Base-by-base conservation (phyloP, 2,113 vertebrate genomes). In the Nymphicus hollandicus region DNA sequence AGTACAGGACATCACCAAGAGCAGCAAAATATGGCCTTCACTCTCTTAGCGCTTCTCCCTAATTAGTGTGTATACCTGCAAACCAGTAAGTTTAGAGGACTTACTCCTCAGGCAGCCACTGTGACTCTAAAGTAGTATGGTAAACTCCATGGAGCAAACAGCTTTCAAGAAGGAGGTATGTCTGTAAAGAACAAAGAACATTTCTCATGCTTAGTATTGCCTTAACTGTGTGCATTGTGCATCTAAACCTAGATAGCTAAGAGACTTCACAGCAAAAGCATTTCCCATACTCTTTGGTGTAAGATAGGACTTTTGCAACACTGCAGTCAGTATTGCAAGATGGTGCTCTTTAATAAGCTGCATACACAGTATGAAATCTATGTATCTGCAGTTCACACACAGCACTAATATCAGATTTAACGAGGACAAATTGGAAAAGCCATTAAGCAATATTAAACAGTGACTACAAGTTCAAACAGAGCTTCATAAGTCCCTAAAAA, bases 341-440 rank as follows among this genome's bases (percentile, higher is more conserved):
- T 20, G 4, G 18, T 70, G 61, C 15, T 64, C 50, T 74, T 90
- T 60, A 70, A 56, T 41, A 61, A 73, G 56, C 33, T 84, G 31
- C 61, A 27, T 11, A 31, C 13, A 29, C 1, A 0, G 35, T 29
- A 46, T 29, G 58, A 81, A 88, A 81, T 33, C 63, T 73, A 20
- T 58, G 24, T 27, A 37, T 20, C 28, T 86, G 35, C 39, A 37
- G 12, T 56, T 95, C 60, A 86, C 29, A 27, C 1, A 7, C 11
- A 65, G 58, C 1, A 0, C 79, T 81, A 49, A 44, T 17, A 60
- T 39, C 46, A 55, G 29, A 82, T 66, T 83, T 73, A 93, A 71
- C 53, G 53, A 58, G 29, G 60, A 35, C 31, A 95, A 91, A 88
- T 28, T 91, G 74, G 92, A 87, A 95, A 95, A 91, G 29, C 68